Conservation (phyloP, 2,797 vertebrate genomes). For the Myotis planiceps region DNA sequence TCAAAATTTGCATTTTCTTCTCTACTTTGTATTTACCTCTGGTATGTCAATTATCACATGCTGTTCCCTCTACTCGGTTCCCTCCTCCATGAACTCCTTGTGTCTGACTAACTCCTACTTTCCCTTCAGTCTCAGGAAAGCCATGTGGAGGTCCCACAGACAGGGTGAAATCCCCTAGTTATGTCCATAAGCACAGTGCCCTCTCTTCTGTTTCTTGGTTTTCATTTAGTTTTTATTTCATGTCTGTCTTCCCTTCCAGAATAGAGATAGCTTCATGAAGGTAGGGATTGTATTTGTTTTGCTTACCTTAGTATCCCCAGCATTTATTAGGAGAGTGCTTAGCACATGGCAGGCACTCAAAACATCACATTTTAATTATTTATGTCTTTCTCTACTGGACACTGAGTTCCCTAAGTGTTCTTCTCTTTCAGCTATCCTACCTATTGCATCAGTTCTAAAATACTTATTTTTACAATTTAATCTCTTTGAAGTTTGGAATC, state of each 20-base stretch:
- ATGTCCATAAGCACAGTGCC: background rate
- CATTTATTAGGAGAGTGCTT: background rate
- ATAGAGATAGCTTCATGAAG: background rate
- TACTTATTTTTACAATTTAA: background rate
- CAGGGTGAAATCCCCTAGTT: background rate
- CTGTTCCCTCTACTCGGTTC: background rate
- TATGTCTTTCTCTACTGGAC: background rate
- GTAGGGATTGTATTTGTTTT: background rate
- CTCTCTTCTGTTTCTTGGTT: background rate
- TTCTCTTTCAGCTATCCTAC: background rate
- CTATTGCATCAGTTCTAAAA: conserved; percentile 9
- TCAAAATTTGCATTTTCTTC: background rate
- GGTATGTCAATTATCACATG: background rate
- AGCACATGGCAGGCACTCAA: background rate
- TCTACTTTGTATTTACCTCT: background rate
- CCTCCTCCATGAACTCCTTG: background rate
- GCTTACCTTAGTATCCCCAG: background rate
- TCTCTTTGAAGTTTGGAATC: background rate
- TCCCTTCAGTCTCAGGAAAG: background rate
- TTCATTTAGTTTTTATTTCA: background rate
- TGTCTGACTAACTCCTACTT: background rate
- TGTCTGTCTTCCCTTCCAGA: background rate
- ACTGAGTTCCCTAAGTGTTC: background rate
- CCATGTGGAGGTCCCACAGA: background rate
- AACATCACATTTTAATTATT: background rate